These are phyloP conservation scores for Drosophila leontia DNA, from an alignment of 1,140 invertebrate species.

Conservation along the genomic window DNA sequence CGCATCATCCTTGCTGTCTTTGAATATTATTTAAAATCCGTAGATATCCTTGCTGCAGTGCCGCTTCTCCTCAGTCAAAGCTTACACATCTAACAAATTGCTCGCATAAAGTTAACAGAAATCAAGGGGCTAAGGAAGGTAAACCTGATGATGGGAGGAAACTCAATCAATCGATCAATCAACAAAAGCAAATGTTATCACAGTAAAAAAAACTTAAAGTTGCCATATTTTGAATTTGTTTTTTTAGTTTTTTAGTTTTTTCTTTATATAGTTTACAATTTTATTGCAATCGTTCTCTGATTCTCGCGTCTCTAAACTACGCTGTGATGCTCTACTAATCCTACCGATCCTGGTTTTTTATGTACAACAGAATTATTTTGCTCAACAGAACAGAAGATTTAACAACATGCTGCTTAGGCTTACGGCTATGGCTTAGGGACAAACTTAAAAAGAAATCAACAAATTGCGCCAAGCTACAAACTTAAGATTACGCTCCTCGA, in stretches of 20 bases:
- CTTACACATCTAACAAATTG: slow-evolving; percentile 79
- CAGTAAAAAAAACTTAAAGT: slow-evolving; percentile 77
- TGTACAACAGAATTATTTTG: slow-evolving; percentile 71
- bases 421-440: slow-evolving; percentile 59
- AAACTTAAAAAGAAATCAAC: slow-evolving; percentile 80
- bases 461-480: slow-evolving; percentile 66
- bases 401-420: slow-evolving; percentile 62
- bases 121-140: slow-evolving; percentile 34
- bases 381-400: slow-evolving; percentile 67
- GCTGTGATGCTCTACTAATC: slow-evolving; percentile 65
- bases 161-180: slow-evolving; percentile 30
- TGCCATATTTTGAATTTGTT: slow-evolving; percentile 59
- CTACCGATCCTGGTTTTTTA: slow-evolving; percentile 46
- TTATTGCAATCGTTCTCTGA: slow-evolving; percentile 51
- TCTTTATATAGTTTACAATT: slow-evolving; percentile 53
- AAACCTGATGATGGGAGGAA: slow-evolving; percentile 31
- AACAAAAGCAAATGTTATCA: slow-evolving; percentile 81
- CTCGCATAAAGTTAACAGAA: slow-evolving; percentile 45
- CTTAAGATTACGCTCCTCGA: slow-evolving; percentile 35
- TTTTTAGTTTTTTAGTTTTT: background rate
- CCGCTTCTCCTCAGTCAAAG: slow-evolving; percentile 66
- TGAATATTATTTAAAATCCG: slow-evolving; percentile 17
- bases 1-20: slow-evolving; percentile 36
- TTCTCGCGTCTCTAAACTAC: slow-evolving; percentile 25
- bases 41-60: slow-evolving; percentile 15